Conservation (phyloP, 1,140 invertebrate genomes). For the Eurytemora carolleeae region DNA sequence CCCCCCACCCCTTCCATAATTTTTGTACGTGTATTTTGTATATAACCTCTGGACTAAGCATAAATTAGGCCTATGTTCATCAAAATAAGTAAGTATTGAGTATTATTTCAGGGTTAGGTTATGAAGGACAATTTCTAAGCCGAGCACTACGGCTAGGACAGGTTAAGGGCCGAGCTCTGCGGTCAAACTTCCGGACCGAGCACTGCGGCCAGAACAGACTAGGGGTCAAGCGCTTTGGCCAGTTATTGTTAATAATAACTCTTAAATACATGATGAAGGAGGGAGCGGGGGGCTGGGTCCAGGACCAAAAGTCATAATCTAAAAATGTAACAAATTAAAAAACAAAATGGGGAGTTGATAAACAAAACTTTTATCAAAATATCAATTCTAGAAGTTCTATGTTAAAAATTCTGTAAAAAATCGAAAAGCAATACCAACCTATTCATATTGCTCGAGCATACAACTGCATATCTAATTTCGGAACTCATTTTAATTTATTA, state of each 20-base stretch:
- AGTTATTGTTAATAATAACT: too few relatives aligned
- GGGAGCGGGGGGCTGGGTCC: neutral
- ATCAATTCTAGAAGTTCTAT: neutral
- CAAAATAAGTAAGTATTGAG: neutral
- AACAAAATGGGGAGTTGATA: too few relatives aligned
- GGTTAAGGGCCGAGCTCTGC: too few relatives aligned
- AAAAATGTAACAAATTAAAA: too few relatives aligned
- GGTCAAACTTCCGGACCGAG: too few relatives aligned
- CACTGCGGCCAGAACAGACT: too few relatives aligned
- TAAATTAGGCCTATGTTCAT: neutral
- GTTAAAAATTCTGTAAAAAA: neutral
- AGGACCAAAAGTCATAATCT: neutral
- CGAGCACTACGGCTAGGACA: too few relatives aligned
- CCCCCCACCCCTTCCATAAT: too few relatives aligned
- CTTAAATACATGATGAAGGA: too few relatives aligned
- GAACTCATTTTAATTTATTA: neutral
- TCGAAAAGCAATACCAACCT: constrained; percentile 28
- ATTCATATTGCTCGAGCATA: constrained; percentile 98
- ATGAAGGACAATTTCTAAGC: too few relatives aligned
- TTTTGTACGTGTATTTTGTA: neutral
- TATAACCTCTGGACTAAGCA: neutral
- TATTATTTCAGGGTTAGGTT: neutral
- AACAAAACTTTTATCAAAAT: neutral
- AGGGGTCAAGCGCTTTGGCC: too few relatives aligned
- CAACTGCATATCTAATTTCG: constrained; percentile 66